phyloP scores from a whole-genome alignment of 2,113 vertebrate genomes.

The Rallus limicola region DNA sequence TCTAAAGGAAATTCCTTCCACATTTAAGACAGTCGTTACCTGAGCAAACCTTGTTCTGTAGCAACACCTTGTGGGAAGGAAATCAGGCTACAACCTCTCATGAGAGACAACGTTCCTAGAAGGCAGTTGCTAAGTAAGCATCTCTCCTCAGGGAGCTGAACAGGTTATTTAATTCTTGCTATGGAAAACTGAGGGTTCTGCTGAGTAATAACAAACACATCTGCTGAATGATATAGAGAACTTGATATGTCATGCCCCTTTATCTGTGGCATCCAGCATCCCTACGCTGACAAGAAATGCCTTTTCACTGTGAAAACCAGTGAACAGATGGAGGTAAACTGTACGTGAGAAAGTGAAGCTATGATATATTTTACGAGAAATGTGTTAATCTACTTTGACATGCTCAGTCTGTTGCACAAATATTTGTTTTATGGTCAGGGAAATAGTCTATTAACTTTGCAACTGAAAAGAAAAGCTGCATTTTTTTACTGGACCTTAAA shows the following conservation, averaged over 20 bases:
- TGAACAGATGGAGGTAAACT: neutral
- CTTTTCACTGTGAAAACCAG: neutral
- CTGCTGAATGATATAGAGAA: neutral
- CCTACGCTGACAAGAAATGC: neutral
- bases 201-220: neutral
- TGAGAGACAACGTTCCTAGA: neutral
- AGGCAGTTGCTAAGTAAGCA: neutral
- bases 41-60: constrained; percentile 48
- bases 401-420: neutral
- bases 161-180: neutral
- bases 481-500: neutral
- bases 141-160: neutral
- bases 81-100: neutral
- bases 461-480: neutral
- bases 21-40: neutral
- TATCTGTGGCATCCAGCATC: neutral
- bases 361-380: neutral
- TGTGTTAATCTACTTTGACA: neutral
- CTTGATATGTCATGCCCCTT: neutral
- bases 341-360: neutral
- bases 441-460: neutral
- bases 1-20: neutral
- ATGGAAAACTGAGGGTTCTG: neutral
- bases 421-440: neutral
- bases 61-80: constrained; percentile 59